phyloP scores from a whole-genome alignment of 2,797 vertebrate species.

The Acomys russatus region DNA sequence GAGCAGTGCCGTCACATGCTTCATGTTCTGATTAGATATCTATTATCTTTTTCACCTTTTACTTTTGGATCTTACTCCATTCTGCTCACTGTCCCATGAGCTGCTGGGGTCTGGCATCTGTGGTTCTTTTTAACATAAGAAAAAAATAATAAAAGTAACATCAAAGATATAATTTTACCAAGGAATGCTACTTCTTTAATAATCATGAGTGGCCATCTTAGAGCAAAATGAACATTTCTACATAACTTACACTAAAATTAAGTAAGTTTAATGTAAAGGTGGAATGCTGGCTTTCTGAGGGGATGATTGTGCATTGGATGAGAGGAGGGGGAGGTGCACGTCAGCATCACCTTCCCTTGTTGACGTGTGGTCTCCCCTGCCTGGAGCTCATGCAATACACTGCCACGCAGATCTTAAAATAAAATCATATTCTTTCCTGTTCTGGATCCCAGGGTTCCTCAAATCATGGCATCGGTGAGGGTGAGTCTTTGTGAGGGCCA shows the following conservation, averaged over 20 bases:
- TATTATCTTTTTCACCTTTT: not conserved
- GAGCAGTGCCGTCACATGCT: rapidly evolving
- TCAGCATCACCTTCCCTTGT: not conserved
- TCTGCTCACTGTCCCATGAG: too few relatives aligned
- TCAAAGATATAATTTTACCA: not conserved
- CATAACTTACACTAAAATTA: not conserved
- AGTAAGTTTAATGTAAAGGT: not conserved
- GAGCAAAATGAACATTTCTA: not conserved
- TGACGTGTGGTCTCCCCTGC: not conserved
- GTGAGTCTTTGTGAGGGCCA: not conserved
- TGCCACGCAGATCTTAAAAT: not conserved
- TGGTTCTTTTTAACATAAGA: not conserved
- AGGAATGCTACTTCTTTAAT: not conserved
- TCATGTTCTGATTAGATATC: rapidly evolving
- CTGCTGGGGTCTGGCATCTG: not conserved
- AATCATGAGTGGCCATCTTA: not conserved
- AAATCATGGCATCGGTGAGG: not conserved
- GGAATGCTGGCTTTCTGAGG: not conserved
- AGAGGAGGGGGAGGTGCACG: not conserved
- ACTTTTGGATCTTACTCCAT: not conserved
- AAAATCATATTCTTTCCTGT: not conserved
- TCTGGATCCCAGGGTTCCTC: not conserved
- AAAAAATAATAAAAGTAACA: rapidly evolving
- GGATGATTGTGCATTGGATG: not conserved
- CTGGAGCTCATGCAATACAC: not conserved